A percentile compares a stretch with the other conserved stretches of the same genome.
Conservation (phyloP, 2,797 vertebrate genomes). For the Tauraco hartlaubi region DNA sequence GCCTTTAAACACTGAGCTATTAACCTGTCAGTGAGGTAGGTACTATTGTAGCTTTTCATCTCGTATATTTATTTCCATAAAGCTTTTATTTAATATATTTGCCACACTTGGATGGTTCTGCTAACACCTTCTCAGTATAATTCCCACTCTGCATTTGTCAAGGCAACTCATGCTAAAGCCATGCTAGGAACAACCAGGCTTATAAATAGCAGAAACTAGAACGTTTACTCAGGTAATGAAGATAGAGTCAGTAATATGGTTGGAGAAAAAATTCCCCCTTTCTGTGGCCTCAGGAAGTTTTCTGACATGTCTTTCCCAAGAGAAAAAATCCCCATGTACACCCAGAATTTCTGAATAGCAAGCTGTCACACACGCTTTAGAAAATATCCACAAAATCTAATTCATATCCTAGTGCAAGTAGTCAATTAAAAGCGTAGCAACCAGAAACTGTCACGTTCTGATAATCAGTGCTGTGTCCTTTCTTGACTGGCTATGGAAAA, state of each 20-base stretch:
- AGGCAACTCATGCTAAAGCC: neutral
- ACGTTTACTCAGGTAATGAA: neutral
- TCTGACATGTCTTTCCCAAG: neutral
- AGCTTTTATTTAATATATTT: conserved; percentile 36
- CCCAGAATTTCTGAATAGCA: neutral
- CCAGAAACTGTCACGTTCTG: neutral
- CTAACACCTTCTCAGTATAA: conserved; percentile 10
- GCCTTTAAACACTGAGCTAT: conserved; percentile 8
- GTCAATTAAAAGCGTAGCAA: neutral
- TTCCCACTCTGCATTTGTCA: conserved; percentile 12
- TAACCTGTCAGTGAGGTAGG: neutral
- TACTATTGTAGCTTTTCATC: neutral
- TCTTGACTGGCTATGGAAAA: neutral
- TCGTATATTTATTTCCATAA: conserved; percentile 17
- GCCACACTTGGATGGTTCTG: neutral
- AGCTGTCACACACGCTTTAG: neutral
- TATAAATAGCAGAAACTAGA: neutral
- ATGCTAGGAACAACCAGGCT: neutral
- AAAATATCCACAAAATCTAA: neutral
- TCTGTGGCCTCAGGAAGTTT: neutral
- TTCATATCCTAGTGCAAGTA: neutral
- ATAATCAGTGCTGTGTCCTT: neutral
- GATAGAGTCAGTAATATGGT: neutral
- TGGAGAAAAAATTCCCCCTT: neutral
- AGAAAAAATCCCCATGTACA: neutral